Evolutionary conservation across 2,888 invertebrate species (phyloP).

Genomic region (Embidobia sp.): DNA sequence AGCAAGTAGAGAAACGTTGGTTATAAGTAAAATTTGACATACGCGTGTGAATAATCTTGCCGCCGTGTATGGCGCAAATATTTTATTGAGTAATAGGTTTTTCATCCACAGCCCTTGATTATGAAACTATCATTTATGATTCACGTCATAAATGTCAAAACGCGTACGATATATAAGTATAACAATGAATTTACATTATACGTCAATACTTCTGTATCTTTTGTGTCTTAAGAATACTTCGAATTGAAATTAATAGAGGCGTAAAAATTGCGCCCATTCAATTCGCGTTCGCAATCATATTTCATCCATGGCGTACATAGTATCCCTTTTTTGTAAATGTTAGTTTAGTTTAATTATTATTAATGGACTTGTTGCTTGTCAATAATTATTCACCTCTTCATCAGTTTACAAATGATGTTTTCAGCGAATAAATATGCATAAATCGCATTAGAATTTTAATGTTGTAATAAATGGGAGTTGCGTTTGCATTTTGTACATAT

Average conservation of each 20-base stretch:
- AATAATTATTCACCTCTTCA: not conserved
- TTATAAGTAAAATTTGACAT: conserved; percentile 30
- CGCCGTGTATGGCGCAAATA: conserved; percentile 7
- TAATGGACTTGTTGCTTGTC: not conserved
- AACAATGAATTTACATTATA: conserved; percentile 18
- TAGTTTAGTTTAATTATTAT: conserved; percentile 12
- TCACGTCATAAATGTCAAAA: conserved; percentile 35
- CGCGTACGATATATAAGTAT: conserved; percentile 3
- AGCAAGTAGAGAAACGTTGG: conserved; percentile 26
- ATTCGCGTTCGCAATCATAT: too few relatives aligned
- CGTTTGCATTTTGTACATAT: not conserved
- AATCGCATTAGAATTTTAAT: conserved; percentile 23
- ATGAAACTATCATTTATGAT: conserved; percentile 31
- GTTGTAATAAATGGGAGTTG: conserved; percentile 4
- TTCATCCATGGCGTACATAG: not conserved
- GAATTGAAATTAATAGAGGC: too few relatives aligned
- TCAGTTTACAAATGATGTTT: not conserved
- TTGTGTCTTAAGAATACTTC: too few relatives aligned
- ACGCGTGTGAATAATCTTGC: conserved; percentile 26
- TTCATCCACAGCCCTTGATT: conserved; percentile 15
- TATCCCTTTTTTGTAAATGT: conserved; percentile 1
- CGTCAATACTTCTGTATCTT: conserved; percentile 17
- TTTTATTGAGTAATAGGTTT: conserved; percentile 28
- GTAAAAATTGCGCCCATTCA: conserved; percentile 5
- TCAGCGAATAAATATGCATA: not conserved